Conservation (phyloP, 2,113 vertebrate species). For the Ovibos moschatus region DNA sequence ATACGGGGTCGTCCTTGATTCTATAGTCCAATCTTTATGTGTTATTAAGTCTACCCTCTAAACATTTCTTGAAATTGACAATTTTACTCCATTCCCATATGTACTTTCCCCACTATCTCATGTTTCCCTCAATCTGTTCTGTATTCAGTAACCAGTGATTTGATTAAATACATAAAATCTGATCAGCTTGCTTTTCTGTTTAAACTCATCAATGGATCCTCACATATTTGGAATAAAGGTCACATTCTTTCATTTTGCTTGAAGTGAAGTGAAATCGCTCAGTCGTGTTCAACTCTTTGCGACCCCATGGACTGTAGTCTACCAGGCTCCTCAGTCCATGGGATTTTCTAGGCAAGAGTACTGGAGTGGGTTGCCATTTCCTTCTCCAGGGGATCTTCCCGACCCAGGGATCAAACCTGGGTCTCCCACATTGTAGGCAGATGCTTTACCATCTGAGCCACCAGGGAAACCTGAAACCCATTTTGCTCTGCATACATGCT, state of each 20-base stretch:
- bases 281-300: accelerated
- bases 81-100: not conserved
- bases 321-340: too few species aligned
- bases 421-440: too few species aligned
- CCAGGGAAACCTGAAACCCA: not conserved
- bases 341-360: too few species aligned
- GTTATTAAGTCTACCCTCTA: not conserved
- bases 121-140: not conserved
- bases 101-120: not conserved
- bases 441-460: too few species aligned
- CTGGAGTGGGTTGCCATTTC: too few species aligned
- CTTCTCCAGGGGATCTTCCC: too few species aligned
- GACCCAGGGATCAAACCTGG: too few species aligned
- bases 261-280: too few species aligned
- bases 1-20: not conserved
- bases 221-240: not conserved
- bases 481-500: not conserved
- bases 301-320: too few species aligned
- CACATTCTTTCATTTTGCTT: not conserved
- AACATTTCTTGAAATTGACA: not conserved
- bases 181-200: not conserved
- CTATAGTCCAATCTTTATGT: not conserved
- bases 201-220: not conserved
- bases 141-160: not conserved
- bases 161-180: not conserved